Evolutionary conservation across 2,888 invertebrate genomes (phyloP).

Genomic region (Plemyria rubiginata): DNA sequence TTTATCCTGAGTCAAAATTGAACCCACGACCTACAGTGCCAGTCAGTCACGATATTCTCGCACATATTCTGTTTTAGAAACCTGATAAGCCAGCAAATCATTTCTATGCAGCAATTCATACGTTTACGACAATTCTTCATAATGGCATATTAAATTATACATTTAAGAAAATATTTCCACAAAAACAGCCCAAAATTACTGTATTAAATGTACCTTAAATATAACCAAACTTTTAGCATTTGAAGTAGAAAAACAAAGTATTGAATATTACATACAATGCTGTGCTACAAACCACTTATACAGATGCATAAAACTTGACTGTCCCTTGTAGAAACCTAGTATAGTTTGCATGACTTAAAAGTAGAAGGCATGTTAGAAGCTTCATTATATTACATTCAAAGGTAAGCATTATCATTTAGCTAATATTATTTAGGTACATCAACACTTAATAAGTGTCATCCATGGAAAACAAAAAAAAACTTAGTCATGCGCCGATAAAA

Average conservation of each 20-base stretch:
- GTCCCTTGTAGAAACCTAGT: constrained; percentile 45
- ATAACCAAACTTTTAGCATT: constrained; percentile 7
- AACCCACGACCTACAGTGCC: too few relatives aligned
- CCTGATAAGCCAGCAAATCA: too few relatives aligned
- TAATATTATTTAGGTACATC: background rate
- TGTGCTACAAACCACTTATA: constrained; percentile 64
- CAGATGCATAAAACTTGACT: constrained; percentile 35
- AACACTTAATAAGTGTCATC: background rate
- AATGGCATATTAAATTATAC: background rate
- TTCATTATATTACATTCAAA: constrained; percentile 21
- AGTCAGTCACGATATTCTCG: too few relatives aligned
- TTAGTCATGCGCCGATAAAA: background rate
- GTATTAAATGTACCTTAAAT: background rate
- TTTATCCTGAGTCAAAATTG: too few relatives aligned
- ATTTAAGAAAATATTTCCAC: constrained; percentile 23
- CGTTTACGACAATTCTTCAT: too few relatives aligned
- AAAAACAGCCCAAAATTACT: constrained; percentile 3
- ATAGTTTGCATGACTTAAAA: constrained; percentile 43
- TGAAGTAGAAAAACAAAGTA: constrained; percentile 17
- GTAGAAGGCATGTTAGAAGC: constrained; percentile 44
- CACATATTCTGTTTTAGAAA: too few relatives aligned
- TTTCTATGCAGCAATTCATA: too few relatives aligned
- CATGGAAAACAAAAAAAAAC: background rate
- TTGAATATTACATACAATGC: constrained; percentile 58
- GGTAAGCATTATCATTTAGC: constrained; percentile 16